These are phyloP conservation scores for Drosophila colorata DNA, from an alignment of 2,888 invertebrate species.

Conservation along the genomic window DNA sequence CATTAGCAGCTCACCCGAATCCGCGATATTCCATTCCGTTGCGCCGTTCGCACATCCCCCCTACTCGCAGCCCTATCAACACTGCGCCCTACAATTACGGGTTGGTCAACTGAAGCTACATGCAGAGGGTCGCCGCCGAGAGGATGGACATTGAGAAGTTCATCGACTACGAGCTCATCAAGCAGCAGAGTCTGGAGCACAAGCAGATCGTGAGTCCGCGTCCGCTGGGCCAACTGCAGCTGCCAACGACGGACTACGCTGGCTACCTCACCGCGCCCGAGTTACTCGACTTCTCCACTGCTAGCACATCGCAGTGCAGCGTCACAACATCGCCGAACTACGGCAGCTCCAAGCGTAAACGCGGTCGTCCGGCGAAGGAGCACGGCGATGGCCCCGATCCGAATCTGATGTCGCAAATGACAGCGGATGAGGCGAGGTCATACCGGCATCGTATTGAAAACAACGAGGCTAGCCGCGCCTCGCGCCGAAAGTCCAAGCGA, in stretches of 20 bases:
- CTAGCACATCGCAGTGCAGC: constrained; percentile 65
- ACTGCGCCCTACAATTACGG: constrained; percentile 12
- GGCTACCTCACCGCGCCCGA: constrained; percentile 65
- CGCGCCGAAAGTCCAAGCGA: constrained; percentile 81
- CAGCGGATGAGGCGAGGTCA: constrained; percentile 71
- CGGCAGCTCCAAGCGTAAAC: constrained; percentile 62
- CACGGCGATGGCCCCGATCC: constrained; percentile 83
- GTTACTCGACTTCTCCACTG: constrained; percentile 70
- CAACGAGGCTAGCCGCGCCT: constrained; percentile 83
- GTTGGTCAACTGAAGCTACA: not conserved
- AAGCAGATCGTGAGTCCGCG: not conserved
- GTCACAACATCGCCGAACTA: constrained; percentile 9
- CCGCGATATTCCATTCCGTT: not conserved
- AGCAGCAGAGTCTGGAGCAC: constrained; percentile 35
- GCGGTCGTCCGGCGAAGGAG: constrained; percentile 82
- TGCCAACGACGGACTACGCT: constrained; percentile 47
- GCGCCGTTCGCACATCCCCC: constrained; percentile 1
- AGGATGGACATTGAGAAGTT: constrained; percentile 54
- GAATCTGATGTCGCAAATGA: constrained; percentile 60
- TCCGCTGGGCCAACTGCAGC: constrained; percentile 34
- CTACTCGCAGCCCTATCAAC: constrained; percentile 3
- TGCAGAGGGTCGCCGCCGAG: not conserved
- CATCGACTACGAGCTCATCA: constrained; percentile 51
- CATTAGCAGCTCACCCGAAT: not conserved
- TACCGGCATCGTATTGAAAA: constrained; percentile 82